A percentile compares a stretch with the other conserved stretches of the same genome.
These are phyloP conservation scores for Brachyhypopomus occidentalis DNA, from an alignment of 2,113 vertebrate genomes.

Conservation along the genomic window DNA sequence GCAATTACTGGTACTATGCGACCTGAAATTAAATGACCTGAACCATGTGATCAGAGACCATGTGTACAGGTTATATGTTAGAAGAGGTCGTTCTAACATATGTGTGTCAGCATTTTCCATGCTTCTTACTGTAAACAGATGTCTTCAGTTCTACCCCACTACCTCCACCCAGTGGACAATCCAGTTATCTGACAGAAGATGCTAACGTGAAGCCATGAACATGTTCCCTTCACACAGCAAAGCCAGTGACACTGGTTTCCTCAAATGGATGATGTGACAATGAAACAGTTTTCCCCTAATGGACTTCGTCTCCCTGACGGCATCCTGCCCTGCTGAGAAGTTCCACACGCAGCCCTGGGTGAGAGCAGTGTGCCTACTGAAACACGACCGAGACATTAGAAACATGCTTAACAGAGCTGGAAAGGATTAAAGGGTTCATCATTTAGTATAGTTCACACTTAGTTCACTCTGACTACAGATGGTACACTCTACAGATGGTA, in stretches of 20 bases:
- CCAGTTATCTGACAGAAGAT: background rate
- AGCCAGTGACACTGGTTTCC: background rate
- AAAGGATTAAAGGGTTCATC: background rate
- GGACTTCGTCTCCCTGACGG: background rate
- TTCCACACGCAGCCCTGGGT: background rate
- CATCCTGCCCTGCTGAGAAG: background rate
- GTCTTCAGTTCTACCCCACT: slow-evolving; percentile 36
- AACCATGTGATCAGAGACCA: too few relatives aligned
- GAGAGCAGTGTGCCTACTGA: background rate
- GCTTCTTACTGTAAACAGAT: background rate
- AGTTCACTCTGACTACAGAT: background rate
- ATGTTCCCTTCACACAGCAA: background rate
- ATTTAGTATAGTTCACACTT: background rate
- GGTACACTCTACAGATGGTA: too few relatives aligned
- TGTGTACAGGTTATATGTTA: too few relatives aligned
- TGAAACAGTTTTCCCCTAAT: background rate
- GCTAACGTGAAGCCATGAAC: background rate
- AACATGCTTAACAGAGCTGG: background rate
- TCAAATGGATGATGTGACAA: too few relatives aligned
- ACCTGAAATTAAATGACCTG: too few relatives aligned
- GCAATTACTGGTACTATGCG: background rate
- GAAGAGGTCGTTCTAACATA: background rate
- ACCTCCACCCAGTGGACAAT: slow-evolving; percentile 51
- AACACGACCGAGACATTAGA: background rate
- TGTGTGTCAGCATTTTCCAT: background rate